phyloP scores from a whole-genome alignment of 92 coral and sea anemone species.

The Epizoanthus rinbou region DNA sequence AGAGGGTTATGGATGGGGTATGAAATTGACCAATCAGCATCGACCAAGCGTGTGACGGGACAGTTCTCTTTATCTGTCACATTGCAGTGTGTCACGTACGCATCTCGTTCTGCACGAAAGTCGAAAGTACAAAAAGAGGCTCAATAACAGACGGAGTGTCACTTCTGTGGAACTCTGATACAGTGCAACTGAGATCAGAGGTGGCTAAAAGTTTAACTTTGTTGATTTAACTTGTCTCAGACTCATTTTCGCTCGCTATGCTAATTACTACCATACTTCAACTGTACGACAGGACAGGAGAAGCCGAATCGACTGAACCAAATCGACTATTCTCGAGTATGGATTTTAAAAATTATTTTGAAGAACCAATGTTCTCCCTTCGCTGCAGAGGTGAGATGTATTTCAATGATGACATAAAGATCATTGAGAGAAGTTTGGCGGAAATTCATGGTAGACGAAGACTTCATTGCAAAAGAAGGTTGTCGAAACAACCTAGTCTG shows the following conservation, averaged over 20 bases:
- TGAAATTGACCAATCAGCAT: too few relatives aligned
- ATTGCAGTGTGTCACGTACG: too few relatives aligned
- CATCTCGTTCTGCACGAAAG: too few relatives aligned
- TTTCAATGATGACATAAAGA: conserved; percentile 11
- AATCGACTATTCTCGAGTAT: neutral
- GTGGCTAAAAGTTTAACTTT: too few relatives aligned
- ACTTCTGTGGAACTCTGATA: too few relatives aligned
- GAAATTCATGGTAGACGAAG: conserved; percentile 10
- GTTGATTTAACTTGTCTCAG: neutral
- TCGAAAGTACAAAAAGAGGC: too few relatives aligned
- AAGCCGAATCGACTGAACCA: neutral
- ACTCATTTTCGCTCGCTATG: neutral
- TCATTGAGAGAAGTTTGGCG: conserved; percentile 29
- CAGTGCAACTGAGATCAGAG: too few relatives aligned
- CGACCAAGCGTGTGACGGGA: too few relatives aligned
- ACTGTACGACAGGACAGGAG: neutral
- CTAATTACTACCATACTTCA: neutral
- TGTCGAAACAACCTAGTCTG: conserved; percentile 16
- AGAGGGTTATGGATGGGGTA: too few relatives aligned
- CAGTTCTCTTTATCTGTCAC: too few relatives aligned
- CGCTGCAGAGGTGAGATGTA: neutral
- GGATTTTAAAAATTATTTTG: neutral
- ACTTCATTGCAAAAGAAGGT: neutral
- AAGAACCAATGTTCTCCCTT: neutral
- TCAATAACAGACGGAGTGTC: too few relatives aligned